phyloP scores from a whole-genome alignment of 2,888 invertebrate genomes.

The Mythimna pallens region DNA sequence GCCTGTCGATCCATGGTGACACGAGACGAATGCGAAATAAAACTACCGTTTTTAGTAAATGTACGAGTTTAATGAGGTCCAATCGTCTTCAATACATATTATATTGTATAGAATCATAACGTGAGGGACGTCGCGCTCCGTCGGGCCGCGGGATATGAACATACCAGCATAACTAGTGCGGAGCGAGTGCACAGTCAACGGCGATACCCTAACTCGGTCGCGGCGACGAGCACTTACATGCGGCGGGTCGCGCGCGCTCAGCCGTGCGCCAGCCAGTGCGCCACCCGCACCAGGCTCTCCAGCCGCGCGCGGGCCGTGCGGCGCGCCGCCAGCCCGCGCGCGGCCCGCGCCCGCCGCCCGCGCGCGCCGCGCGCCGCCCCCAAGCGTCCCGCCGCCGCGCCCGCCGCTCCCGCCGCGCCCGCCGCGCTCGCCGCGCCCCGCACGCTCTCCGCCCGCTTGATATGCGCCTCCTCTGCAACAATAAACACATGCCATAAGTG shows the following conservation, averaged over 20 bases:
- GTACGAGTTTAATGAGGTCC: slow-evolving; percentile 88
- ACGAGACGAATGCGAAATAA: slow-evolving; percentile 79
- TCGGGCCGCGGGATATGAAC: slow-evolving; percentile 81
- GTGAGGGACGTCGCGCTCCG: slow-evolving; percentile 51
- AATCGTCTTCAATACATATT: slow-evolving; percentile 82
- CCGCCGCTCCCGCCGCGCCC: slow-evolving; percentile 50
- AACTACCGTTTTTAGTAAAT: slow-evolving; percentile 83
- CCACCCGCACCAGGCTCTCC: slow-evolving; percentile 35
- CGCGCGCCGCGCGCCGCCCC: slow-evolving; percentile 38
- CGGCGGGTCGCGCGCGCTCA: slow-evolving; percentile 27
- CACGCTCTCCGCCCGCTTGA: slow-evolving; percentile 67
- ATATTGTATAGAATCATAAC: slow-evolving; percentile 38
- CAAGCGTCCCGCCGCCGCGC: slow-evolving; percentile 40
- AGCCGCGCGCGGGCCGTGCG: slow-evolving; percentile 42
- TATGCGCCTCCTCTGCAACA: slow-evolving; percentile 77
- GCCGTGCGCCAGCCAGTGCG: slow-evolving; percentile 56
- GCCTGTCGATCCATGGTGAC: slow-evolving; percentile 70
- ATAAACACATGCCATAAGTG: slow-evolving; percentile 22
- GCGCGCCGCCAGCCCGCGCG: slow-evolving; percentile 26
- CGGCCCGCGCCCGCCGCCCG: slow-evolving; percentile 18
- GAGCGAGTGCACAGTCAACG: slow-evolving; percentile 64
- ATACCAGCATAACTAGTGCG: slow-evolving; percentile 85
- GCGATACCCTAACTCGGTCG: slow-evolving; percentile 66
- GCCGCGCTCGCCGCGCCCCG: slow-evolving; percentile 42
- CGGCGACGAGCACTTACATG: slow-evolving; percentile 55